Evolutionary conservation across 2,113 vertebrate genomes (phyloP).

Genomic region (Clinocottus analis): DNA sequence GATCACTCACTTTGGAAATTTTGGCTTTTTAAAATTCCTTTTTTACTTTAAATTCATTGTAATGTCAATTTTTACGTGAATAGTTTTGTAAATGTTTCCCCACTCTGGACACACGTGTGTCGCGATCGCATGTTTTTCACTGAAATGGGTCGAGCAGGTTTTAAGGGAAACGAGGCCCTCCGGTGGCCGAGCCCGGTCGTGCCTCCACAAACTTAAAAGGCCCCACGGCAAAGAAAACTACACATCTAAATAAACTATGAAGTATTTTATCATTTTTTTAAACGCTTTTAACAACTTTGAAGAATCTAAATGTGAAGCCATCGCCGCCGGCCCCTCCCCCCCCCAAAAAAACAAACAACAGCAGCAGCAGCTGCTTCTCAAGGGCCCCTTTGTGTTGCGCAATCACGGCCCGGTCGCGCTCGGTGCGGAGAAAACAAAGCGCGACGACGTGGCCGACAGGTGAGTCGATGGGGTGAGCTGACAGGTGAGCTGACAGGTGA

Average conservation of each 20-base stretch:
- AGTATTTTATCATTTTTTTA: background rate
- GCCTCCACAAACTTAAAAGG: background rate
- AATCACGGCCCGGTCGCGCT: slow-evolving; percentile 10
- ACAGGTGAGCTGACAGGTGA: slow-evolving; percentile 43
- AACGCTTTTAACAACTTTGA: background rate
- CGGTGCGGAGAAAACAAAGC: background rate
- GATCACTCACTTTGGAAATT: too few relatives aligned
- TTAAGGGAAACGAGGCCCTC: background rate
- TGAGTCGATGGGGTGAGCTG: background rate
- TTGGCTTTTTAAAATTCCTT: too few relatives aligned
- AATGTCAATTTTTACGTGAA: too few relatives aligned
- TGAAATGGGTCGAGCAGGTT: background rate
- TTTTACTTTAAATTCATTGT: too few relatives aligned
- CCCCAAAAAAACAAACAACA: background rate
- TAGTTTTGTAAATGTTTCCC: too few relatives aligned
- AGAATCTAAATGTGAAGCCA: slow-evolving; percentile 1
- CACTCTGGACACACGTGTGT: too few relatives aligned
- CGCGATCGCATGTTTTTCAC: too few relatives aligned
- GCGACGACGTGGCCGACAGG: slow-evolving; percentile 5
- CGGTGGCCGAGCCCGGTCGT: background rate
- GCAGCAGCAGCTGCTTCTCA: slow-evolving; percentile 29
- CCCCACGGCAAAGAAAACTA: background rate
- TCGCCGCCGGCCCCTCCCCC: background rate
- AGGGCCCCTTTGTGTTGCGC: slow-evolving; percentile 4
- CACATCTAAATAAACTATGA: background rate